Base-by-base conservation (phyloP, 2,888 invertebrate species). In the Lasioglossum lativentre region DNA sequence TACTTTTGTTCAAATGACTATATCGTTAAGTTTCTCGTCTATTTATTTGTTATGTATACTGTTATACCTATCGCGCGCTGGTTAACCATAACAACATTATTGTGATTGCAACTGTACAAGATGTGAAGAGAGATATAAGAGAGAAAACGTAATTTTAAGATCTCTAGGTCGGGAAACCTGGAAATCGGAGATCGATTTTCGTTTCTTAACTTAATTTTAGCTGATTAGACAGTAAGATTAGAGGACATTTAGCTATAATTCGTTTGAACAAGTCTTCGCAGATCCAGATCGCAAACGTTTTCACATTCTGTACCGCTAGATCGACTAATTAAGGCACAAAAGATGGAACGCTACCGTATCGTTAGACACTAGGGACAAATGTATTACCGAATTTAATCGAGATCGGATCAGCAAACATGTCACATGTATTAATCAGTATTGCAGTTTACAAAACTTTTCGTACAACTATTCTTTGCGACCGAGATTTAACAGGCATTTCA, bases 341-440 rank as follows among this genome's bases (percentile, higher is more conserved):
- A 75, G 40, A 10, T 40, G 59, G 47, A 77, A 74, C 71, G 70
- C 47, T 52, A 45, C 63, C 38, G 63, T 75, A 75, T 68, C 56
- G 71, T n/a, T 78, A 83, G 76, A 38, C 42, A 23, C 45, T 77
- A 82, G 82, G 40, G 27, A 83, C 63, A 80, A 56, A 72, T 8
- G n/a, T 75, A 73, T 73, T 80, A 56, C 27, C 38, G 66, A 73
- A 38, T 83, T 83, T 76, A 82, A 77, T 81, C 19, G 59, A 81
- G 76, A 68, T 76, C 76, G 63, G 78, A 56, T 66, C 78, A 47
- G 85, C 78, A 75, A 83, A 78, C 85, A 75, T 85, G 78, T 75
- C 72, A 72, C 34, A 56, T 27, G 56, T 80, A 30, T 38, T 72
- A 77, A 78, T 75, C 86, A 78, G 85, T 86, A 86, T 86, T 82